Conservation (phyloP, 2,113 vertebrate species). For the Atlantisia rogersi region DNA sequence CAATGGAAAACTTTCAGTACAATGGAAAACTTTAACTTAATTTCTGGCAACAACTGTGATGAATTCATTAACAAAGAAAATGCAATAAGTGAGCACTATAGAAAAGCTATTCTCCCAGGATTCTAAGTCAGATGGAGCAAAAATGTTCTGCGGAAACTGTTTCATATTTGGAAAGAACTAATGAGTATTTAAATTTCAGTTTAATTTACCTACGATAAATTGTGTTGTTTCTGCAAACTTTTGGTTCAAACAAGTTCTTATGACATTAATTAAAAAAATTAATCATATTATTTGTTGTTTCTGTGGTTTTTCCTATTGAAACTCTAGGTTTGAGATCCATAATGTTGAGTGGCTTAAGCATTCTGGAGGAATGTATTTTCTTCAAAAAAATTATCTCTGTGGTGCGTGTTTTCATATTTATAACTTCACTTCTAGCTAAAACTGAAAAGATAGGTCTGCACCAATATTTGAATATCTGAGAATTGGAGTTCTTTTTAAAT, state of each 20-base stretch:
- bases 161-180: neutral
- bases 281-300: neutral
- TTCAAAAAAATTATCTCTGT: neutral
- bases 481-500: neutral
- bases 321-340: neutral
- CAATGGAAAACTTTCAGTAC: neutral
- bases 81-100: neutral
- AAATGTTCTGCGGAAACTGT: neutral
- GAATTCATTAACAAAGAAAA: conserved; percentile 3
- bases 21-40: neutral
- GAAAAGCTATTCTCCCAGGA: neutral
- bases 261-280: neutral
- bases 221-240: neutral
- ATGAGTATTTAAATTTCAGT: neutral
- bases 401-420: neutral
- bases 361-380: neutral
- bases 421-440: neutral
- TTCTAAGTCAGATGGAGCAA: accelerated
- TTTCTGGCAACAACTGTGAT: neutral
- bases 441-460: accelerated
- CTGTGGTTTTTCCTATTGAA: neutral
- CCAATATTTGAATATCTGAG: neutral
- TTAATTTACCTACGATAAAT: neutral
- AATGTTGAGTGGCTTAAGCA: neutral
- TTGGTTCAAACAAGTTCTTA: neutral